Evolutionary conservation across 1,140 invertebrate species (phyloP).

Genomic region (Campoletis sonorensis): DNA sequence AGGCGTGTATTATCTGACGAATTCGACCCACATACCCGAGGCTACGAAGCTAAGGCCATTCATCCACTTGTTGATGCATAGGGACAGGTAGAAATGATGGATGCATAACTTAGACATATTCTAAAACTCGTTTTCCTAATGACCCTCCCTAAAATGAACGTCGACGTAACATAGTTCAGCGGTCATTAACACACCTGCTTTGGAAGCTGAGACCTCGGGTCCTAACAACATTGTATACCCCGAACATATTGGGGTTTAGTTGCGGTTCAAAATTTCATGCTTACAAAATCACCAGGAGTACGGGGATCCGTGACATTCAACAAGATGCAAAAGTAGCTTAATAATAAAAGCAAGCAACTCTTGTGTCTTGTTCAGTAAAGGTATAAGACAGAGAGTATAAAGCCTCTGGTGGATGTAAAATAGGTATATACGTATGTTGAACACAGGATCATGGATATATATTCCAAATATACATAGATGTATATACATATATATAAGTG

Average conservation of each 20-base stretch:
- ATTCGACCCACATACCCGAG: not conserved
- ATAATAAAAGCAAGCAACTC: constrained; percentile 9
- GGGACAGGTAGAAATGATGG: not conserved
- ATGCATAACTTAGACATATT: not conserved
- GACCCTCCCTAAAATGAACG: not conserved
- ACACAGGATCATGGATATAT: not conserved
- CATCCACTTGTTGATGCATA: not conserved
- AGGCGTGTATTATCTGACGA: not conserved
- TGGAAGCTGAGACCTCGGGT: too few species aligned
- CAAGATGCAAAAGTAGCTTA: constrained; percentile 6
- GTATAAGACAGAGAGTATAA: not conserved
- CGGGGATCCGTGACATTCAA: constrained; percentile 1
- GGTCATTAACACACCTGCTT: not conserved
- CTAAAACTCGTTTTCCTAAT: not conserved
- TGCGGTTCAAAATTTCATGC: not conserved
- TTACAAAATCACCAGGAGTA: not conserved
- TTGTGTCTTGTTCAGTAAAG: constrained; percentile 13
- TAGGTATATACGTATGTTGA: not conserved
- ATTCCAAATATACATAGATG: not conserved
- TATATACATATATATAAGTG: not conserved
- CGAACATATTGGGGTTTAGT: too few species aligned
- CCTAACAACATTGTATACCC: not conserved
- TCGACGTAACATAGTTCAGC: not conserved
- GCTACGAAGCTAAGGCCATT: too few species aligned
- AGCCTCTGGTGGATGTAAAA: constrained; percentile 2